These are phyloP conservation scores for Drosophila multiciliata DNA, from an alignment of 2,888 invertebrate species.

Conservation along the genomic window DNA sequence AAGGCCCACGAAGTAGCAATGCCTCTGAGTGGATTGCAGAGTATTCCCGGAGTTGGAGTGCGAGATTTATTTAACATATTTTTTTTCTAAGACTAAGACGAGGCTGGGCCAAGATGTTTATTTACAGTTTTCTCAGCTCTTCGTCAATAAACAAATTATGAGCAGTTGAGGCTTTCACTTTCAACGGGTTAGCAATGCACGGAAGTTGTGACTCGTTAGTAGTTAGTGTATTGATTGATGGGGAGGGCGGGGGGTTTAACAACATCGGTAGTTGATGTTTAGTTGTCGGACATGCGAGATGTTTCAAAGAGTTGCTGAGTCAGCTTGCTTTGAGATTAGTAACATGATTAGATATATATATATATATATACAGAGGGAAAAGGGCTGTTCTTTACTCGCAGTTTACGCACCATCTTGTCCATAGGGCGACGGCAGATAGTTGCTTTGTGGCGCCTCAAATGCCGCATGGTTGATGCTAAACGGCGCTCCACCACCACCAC, in stretches of 20 bases:
- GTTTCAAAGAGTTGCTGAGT: constrained; percentile 16
- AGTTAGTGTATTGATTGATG: constrained; percentile 3
- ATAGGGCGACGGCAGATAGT: constrained; percentile 82
- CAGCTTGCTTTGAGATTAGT: constrained; percentile 17
- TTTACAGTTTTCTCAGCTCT: constrained; percentile 56
- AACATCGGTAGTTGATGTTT: constrained; percentile 9
- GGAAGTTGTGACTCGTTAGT: constrained; percentile 52
- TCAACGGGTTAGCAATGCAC: constrained; percentile 47
- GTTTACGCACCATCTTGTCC: constrained; percentile 84
- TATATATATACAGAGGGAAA: constrained; percentile 4
- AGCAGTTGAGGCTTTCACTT: constrained; percentile 73
- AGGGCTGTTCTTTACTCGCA: neutral
- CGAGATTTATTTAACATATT: neutral
- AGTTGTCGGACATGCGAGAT: constrained; percentile 3
- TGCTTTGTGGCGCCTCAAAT: constrained; percentile 83
- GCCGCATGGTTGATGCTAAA: constrained; percentile 82
- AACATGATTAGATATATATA: constrained; percentile 6
- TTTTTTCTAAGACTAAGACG: constrained; percentile 11
- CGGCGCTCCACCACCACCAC: constrained; percentile 76
- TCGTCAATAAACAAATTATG: constrained; percentile 38
- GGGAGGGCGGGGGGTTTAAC: neutral
- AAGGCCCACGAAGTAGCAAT: constrained; percentile 10
- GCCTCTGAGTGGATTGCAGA: neutral
- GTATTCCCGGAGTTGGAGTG: neutral
- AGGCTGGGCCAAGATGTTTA: constrained; percentile 40